A percentile compares a stretch with the other conserved stretches of the same genome.
These are phyloP conservation scores for Trachelipus rathkii DNA, from an alignment of 1,140 invertebrate species.

Conservation along the genomic window DNA sequence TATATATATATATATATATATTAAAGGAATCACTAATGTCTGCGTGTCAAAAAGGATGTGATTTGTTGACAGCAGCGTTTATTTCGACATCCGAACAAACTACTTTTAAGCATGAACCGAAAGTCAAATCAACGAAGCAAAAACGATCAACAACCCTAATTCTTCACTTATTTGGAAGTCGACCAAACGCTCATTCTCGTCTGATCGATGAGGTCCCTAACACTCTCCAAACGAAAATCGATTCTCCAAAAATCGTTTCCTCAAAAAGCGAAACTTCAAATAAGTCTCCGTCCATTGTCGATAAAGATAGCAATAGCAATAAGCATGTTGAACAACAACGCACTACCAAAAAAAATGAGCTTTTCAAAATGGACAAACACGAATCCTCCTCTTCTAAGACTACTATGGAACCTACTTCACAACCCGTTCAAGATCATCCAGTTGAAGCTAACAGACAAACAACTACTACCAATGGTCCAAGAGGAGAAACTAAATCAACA, in stretches of 20 bases:
- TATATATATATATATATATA: neutral
- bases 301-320: neutral
- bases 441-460: slow-evolving; percentile 35
- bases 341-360: neutral
- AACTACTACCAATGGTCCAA: slow-evolving; percentile 32
- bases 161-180: no score
- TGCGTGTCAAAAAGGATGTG: neutral
- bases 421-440: slow-evolving; percentile 44
- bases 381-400: slow-evolving; percentile 24
- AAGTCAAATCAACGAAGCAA: neutral
- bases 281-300: neutral
- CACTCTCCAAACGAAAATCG: neutral
- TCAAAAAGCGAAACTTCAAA: neutral
- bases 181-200: neutral
- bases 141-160: neutral
- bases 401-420: slow-evolving; percentile 37
- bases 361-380: neutral
- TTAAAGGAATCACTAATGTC: neutral
- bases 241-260: neutral
- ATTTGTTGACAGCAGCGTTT: neutral
- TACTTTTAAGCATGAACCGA: neutral
- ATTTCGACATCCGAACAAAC: neutral
- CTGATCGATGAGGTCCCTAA: neutral
- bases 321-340: no score
- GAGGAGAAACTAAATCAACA: slow-evolving; percentile 14